A percentile compares a stretch with the other conserved stretches of the same genome.
phyloP scores from a whole-genome alignment of 2,888 invertebrate genomes.

The Sinhomidia bicolor region DNA sequence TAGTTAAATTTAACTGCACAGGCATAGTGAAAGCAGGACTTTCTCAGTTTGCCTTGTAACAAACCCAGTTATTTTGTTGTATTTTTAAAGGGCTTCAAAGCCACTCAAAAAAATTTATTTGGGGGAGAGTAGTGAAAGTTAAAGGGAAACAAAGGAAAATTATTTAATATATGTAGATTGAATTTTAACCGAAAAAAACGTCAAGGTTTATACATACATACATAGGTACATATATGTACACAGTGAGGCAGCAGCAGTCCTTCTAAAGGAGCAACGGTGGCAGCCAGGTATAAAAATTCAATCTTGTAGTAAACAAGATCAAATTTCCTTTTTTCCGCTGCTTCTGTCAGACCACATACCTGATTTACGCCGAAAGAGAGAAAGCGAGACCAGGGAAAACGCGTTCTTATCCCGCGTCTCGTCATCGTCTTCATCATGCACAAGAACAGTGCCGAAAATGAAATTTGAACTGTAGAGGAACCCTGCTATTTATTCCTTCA shows the following conservation, averaged over 20 bases:
- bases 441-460: conserved; percentile 23
- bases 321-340: conserved; percentile 64
- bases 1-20: too few relatives aligned
- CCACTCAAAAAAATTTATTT: too few relatives aligned
- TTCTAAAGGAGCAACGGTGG: not conserved
- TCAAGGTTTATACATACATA: too few relatives aligned
- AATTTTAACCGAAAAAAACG: too few relatives aligned
- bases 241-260: not conserved
- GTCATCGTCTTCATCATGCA: too few relatives aligned
- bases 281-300: conserved; percentile 53
- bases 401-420: too few relatives aligned
- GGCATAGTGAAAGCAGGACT: not conserved
- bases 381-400: not conserved
- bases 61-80: too few relatives aligned
- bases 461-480: conserved; percentile 39
- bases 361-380: conserved; percentile 32
- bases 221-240: too few relatives aligned
- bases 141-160: too few relatives aligned
- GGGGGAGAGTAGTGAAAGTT: too few relatives aligned
- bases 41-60: not conserved
- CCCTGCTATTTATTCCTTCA: not conserved
- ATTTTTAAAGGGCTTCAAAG: too few relatives aligned
- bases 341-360: conserved; percentile 18
- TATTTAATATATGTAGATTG: too few relatives aligned
- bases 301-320: conserved; percentile 70